These are phyloP conservation scores for Allobates femoralis DNA, from an alignment of 2,797 vertebrate species.

Conservation along the genomic window DNA sequence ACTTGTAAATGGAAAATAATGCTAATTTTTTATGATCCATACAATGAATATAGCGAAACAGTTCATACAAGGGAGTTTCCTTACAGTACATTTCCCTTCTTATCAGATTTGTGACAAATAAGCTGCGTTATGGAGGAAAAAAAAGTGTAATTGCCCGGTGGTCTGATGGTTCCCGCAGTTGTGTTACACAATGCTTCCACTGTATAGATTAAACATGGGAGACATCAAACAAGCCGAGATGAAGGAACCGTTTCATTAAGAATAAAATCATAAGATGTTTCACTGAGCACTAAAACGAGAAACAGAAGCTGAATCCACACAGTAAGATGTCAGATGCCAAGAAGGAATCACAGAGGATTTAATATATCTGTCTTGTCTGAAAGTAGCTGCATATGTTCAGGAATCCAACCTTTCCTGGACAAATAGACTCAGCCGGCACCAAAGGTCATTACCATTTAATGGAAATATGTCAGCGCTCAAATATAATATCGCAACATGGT, in stretches of 20 bases:
- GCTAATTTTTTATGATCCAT: no score
- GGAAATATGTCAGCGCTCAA: neutral
- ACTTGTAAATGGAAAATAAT: no score
- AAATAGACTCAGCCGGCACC: slow-evolving; percentile 2
- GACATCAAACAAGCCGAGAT: slow-evolving; percentile 30
- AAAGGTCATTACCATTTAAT: slow-evolving; percentile 37
- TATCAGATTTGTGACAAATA: neutral
- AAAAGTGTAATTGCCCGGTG: neutral
- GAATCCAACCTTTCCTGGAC: slow-evolving; percentile 20
- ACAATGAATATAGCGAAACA: neutral
- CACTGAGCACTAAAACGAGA: neutral
- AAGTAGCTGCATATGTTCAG: slow-evolving; percentile 34
- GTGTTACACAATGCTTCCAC: slow-evolving; percentile 1
- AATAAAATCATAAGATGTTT: slow-evolving; percentile 12
- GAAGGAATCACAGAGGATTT: slow-evolving; percentile 7
- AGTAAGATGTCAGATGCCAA: slow-evolving; percentile 21
- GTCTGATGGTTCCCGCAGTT: slow-evolving; percentile 12
- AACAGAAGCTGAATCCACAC: neutral
- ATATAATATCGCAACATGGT: slow-evolving; percentile 6
- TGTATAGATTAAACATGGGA: slow-evolving; percentile 10
- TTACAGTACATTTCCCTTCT: neutral
- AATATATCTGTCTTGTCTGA: slow-evolving; percentile 1
- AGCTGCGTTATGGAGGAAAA: neutral
- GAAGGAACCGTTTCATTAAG: slow-evolving; percentile 38
- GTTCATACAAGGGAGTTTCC: neutral